Conservation (phyloP, 2,113 vertebrate genomes). For the Eulemur rufifrons region DNA sequence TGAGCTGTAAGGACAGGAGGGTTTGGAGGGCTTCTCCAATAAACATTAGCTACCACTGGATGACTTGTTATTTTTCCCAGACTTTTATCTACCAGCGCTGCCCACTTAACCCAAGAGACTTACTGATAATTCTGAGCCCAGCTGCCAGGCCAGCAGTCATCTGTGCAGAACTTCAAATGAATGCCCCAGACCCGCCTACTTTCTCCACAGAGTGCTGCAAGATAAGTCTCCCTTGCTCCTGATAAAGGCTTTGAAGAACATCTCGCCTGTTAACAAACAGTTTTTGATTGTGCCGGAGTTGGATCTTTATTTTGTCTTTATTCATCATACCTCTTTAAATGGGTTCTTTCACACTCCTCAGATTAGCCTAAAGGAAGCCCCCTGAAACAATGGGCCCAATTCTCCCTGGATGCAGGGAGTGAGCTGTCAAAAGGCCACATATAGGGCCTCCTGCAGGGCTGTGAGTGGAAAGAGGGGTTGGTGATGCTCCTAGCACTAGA, state of each 20-base stretch:
- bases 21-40: neutral
- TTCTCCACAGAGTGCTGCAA: constrained; percentile 77
- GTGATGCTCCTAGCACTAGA: neutral
- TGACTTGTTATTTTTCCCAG: constrained; percentile 55
- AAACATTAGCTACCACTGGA: constrained; percentile 34
- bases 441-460: constrained; percentile 15
- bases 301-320: constrained; percentile 87
- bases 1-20: neutral
- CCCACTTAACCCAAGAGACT: constrained; percentile 67
- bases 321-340: constrained; percentile 85
- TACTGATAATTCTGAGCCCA: constrained; percentile 57
- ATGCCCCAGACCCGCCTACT: constrained; percentile 75
- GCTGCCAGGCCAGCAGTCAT: constrained; percentile 50
- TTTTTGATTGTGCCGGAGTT: constrained; percentile 86
- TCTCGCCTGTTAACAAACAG: constrained; percentile 86
- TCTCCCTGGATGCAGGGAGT: constrained; percentile 54
- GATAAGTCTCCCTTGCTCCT: constrained; percentile 84
- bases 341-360: constrained; percentile 85
- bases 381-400: constrained; percentile 82
- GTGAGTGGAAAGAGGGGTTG: neutral
- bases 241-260: constrained; percentile 85
- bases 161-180: constrained; percentile 75
- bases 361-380: constrained; percentile 86
- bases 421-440: constrained; percentile 52
- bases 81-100: constrained; percentile 50